phyloP scores from a whole-genome alignment of 2,113 vertebrate genomes.

The Plotosus lineatus region DNA sequence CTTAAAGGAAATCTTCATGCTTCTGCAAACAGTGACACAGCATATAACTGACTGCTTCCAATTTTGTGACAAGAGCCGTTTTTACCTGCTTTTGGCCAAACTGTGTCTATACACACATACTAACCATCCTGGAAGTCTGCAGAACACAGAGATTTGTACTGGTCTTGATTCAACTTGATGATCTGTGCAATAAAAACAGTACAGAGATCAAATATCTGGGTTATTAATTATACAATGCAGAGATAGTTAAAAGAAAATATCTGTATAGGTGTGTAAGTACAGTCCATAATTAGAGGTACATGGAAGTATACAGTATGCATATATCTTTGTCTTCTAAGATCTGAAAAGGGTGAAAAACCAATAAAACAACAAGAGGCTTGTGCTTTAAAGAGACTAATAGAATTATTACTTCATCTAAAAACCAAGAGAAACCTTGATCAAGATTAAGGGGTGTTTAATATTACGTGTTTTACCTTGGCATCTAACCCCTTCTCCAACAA shows the following conservation, averaged over 20 bases:
- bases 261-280: background rate
- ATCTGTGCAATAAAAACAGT: conserved; percentile 28
- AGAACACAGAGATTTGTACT: conserved; percentile 24
- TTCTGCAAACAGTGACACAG: no score
- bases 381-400: background rate
- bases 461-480: conserved; percentile 27
- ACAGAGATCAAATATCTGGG: background rate
- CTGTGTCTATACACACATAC: background rate
- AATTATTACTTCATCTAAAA: background rate
- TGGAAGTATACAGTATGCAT: background rate
- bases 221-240: background rate
- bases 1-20: no score
- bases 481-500: conserved; percentile 23
- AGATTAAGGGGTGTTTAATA: background rate
- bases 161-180: conserved; percentile 20
- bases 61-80: no score
- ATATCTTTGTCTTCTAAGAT: background rate
- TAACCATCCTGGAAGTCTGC: conserved; percentile 31
- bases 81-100: background rate
- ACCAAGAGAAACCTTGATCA: background rate
- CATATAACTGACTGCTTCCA: no score
- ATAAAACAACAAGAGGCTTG: background rate
- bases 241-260: background rate
- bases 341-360: background rate
- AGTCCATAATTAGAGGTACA: background rate